Evolutionary conservation across 2,888 invertebrate species (phyloP), one percentile per base, ranked within the genome.

Genomic region (Ceraclea dissimilis): DNA sequence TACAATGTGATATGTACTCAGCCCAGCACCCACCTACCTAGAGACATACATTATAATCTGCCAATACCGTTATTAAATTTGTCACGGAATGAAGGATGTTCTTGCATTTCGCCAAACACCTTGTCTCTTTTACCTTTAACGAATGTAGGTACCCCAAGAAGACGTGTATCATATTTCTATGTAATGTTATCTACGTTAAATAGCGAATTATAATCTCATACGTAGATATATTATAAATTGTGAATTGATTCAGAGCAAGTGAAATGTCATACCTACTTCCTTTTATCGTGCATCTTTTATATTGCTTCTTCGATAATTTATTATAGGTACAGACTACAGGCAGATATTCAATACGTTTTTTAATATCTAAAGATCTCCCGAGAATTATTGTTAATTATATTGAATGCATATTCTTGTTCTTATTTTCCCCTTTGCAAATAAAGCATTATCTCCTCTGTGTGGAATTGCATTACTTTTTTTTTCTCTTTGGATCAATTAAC

Each of bases 401-500:
- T 16, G 39, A 39, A 2, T 39, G 39, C 8, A 39, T 39, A n/a
- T 8, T 39, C 2, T 39, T 16, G 13, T 39, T 8, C 13, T 39
- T 13, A 8, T 39, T 8, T 39, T 39, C 16, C 13, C 2, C 39
- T 39, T 13, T 39, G 16, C n/a, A 39, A 16, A 39, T 13, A 39
- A 16, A 39, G 8, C 16, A 4, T 39, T 39, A 39, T 39, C 39
- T 39, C 39, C 39, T n/a, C 26, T 26, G 26, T 26, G 26, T 26
- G 26, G 26, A 26, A 26, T 26, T 26, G 26, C 26, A 26, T 26
- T 26, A 26, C 26, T 26, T 43, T 49, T 49, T 16, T 43, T 22
- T 49, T 17, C 49, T 55, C 44, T 55, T 46, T 20, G 11, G 50
- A 46, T 55, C 55, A 51, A 55, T 55, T 55, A 55, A 55, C 50